A percentile compares a stretch with the other conserved stretches of the same genome.
Evolutionary conservation across 2,113 vertebrate species (phyloP).

Genomic region (Ellobius talpinus): DNA sequence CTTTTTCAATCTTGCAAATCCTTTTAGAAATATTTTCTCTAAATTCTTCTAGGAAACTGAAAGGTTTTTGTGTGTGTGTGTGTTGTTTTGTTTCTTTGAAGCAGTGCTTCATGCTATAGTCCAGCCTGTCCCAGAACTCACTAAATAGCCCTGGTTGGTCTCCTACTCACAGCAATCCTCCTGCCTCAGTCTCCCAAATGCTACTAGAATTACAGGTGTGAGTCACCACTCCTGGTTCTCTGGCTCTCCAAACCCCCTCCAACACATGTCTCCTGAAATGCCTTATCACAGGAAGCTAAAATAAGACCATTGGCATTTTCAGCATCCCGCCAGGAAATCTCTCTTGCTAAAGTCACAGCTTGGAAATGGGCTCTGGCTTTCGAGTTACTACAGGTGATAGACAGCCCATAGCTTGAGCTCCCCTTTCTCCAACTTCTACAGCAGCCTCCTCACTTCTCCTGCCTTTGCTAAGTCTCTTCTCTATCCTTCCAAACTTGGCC

Average conservation of each 20-base stretch:
- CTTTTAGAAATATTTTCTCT: constrained; percentile 65
- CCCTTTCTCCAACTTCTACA: constrained; percentile 27
- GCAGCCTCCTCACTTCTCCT: constrained; percentile 12
- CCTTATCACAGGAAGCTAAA: constrained; percentile 71
- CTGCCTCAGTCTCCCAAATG: neutral
- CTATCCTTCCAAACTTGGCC: neutral
- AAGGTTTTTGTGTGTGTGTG: neutral
- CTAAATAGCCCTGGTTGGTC: neutral
- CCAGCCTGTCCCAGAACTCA: neutral
- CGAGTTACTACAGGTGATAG: constrained; percentile 60
- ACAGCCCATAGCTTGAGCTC: constrained; percentile 42
- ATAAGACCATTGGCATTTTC: constrained; percentile 72
- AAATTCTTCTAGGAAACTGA: constrained; percentile 67
- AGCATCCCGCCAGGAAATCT: constrained; percentile 70
- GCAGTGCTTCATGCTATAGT: neutral
- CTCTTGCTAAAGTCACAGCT: constrained; percentile 76
- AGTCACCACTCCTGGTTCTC: neutral
- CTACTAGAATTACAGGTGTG: neutral
- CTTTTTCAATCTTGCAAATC: constrained; percentile 59
- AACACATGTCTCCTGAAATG: constrained; percentile 67
- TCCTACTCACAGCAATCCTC: neutral
- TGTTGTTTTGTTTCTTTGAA: neutral
- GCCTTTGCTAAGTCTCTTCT: neutral
- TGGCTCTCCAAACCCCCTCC: neutral
- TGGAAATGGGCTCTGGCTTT: constrained; percentile 71